Percentiles rank a stretch among this genome's conserved stretches.
phyloP scores from a whole-genome alignment of 2,113 vertebrate species.

The Eleginops maclovinus region DNA sequence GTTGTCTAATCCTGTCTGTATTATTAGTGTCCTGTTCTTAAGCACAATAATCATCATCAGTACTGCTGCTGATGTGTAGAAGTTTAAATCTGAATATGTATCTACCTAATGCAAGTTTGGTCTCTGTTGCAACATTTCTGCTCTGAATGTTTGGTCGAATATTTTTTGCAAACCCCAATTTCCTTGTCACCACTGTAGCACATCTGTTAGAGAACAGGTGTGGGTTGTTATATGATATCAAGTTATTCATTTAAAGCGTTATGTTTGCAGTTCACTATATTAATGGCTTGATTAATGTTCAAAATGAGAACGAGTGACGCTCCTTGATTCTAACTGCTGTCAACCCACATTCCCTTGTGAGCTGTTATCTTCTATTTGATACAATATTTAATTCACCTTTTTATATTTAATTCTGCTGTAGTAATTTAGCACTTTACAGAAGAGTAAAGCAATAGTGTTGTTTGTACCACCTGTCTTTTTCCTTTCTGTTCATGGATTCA shows the following conservation, averaged over 20 bases:
- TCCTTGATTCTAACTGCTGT: not conserved
- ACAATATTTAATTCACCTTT: not conserved
- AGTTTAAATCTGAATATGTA: slow-evolving; percentile 12
- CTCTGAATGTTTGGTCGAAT: not conserved
- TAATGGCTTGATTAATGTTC: not conserved
- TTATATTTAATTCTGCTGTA: not conserved
- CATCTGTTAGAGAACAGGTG: not conserved
- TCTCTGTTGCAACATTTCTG: not conserved
- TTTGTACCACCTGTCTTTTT: no score
- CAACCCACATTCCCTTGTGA: not conserved
- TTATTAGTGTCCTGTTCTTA: not conserved
- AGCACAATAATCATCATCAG: not conserved
- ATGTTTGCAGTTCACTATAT: not conserved
- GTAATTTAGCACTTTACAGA: no score
- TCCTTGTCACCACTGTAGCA: no score
- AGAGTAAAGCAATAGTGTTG: no score
- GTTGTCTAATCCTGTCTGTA: not conserved
- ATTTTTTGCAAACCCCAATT: no score
- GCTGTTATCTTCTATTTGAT: not conserved
- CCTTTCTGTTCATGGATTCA: no score
- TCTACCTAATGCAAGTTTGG: slow-evolving; percentile 5
- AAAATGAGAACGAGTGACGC: not conserved
- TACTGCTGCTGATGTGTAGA: slow-evolving; percentile 7
- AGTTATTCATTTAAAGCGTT: not conserved
- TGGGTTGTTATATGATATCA: not conserved